These are phyloP conservation scores for Drosophila borealis DNA, from an alignment of 2,888 invertebrate species.

Conservation along the genomic window DNA sequence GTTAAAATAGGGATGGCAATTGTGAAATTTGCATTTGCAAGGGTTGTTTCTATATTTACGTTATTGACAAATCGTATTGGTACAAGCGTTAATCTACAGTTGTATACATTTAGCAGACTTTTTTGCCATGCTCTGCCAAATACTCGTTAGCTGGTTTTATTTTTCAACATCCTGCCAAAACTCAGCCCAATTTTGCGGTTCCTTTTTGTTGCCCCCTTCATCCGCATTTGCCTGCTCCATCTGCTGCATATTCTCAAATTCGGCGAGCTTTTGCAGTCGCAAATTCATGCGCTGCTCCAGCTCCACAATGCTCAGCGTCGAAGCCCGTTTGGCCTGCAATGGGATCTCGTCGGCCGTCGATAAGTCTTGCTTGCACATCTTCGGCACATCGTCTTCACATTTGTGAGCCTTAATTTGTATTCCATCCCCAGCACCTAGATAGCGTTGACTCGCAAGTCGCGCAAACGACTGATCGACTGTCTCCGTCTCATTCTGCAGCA, in stretches of 20 bases:
- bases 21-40: too few species aligned
- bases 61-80: too few species aligned
- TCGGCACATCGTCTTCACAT: not conserved
- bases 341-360: not conserved
- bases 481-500: not conserved
- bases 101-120: not conserved
- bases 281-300: conserved; percentile 55
- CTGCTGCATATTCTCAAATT: conserved; percentile 47
- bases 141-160: not conserved
- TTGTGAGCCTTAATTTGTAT: too few species aligned
- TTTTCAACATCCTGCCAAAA: conserved; percentile 9
- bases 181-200: conserved; percentile 14
- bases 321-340: not conserved
- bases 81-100: too few species aligned
- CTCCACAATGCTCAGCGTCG: conserved; percentile 19
- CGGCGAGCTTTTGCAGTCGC: conserved; percentile 53
- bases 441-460: too few species aligned
- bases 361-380: not conserved
- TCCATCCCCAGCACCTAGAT: too few species aligned
- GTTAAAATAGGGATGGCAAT: too few species aligned
- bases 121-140: not conserved
- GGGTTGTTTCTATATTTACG: too few species aligned
- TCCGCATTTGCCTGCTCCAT: not conserved
- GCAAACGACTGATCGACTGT: not conserved
- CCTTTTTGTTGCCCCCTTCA: not conserved